Percentiles rank a stretch among this genome's conserved stretches.
Conservation (phyloP, 2,888 invertebrate species). For the Anodontia alba region DNA sequence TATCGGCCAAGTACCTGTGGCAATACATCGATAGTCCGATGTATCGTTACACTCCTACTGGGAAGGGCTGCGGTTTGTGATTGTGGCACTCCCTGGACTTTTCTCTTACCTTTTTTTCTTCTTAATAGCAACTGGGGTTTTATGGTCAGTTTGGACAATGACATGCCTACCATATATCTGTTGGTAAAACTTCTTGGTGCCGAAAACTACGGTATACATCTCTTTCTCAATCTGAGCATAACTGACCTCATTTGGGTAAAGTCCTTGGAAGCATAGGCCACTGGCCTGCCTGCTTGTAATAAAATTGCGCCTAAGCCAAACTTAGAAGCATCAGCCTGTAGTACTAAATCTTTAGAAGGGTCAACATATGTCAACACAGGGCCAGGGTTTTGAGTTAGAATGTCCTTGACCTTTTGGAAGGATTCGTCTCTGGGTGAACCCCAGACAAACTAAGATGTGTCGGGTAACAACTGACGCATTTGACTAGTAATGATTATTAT, state of each 20-base stretch:
- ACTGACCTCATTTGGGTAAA: conserved; percentile 17
- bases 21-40: too few relatives aligned
- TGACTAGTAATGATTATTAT: too few relatives aligned
- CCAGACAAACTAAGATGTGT: background rate
- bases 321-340: background rate
- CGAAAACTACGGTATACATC: conserved; percentile 53
- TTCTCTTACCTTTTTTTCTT: too few relatives aligned
- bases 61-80: too few relatives aligned
- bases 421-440: background rate
- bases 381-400: background rate
- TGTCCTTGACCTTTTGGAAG: background rate
- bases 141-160: conserved; percentile 62
- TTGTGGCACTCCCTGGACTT: too few relatives aligned
- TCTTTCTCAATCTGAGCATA: conserved; percentile 68
- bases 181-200: conserved; percentile 56
- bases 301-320: conserved; percentile 10
- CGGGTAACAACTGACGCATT: background rate
- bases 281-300: conserved; percentile 2
- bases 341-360: background rate
- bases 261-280: background rate
- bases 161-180: conserved; percentile 58
- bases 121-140: conserved; percentile 39
- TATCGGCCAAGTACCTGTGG: too few relatives aligned
- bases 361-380: conserved; percentile 5
- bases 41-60: too few relatives aligned